Percentiles rank a stretch among this genome's conserved stretches.
Conservation (phyloP, 2,113 vertebrate species). For the Rattus norvegicus region DNA sequence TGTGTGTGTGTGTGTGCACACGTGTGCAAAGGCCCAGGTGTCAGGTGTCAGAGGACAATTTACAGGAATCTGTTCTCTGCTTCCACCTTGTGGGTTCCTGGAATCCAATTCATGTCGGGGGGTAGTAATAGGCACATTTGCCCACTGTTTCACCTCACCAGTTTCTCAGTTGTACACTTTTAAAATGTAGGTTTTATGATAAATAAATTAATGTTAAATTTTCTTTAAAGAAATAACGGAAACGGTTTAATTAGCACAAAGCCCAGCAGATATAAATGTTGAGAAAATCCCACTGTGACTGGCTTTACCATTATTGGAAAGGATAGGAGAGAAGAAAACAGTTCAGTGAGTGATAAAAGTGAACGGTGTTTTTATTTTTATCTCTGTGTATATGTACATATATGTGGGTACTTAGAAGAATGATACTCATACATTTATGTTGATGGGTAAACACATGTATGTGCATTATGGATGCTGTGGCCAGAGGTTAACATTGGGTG, state of each 20-base stretch:
- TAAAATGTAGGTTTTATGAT: neutral
- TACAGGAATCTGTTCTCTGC: neutral
- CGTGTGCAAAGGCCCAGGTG: neutral
- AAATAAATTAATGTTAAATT: slow-evolving; percentile 16
- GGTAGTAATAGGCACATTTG: no score
- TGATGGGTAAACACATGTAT: neutral
- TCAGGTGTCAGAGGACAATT: neutral
- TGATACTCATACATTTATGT: neutral
- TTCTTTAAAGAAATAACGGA: neutral
- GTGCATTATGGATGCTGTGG: neutral
- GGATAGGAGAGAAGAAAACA: neutral
- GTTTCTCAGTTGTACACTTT: neutral
- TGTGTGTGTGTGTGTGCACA: neutral
- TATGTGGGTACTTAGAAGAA: neutral
- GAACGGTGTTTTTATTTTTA: neutral
- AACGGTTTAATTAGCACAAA: slow-evolving; percentile 4
- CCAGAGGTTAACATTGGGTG: neutral
- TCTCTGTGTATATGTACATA: neutral
- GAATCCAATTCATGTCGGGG: neutral
- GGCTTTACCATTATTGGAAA: neutral
- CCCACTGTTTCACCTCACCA: neutral
- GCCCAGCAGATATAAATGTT: neutral
- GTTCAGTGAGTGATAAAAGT: neutral
- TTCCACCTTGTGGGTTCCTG: accelerated
- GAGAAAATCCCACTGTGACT: neutral